phyloP scores from a whole-genome alignment of 2,113 vertebrate genomes.

The Garra rufa region DNA sequence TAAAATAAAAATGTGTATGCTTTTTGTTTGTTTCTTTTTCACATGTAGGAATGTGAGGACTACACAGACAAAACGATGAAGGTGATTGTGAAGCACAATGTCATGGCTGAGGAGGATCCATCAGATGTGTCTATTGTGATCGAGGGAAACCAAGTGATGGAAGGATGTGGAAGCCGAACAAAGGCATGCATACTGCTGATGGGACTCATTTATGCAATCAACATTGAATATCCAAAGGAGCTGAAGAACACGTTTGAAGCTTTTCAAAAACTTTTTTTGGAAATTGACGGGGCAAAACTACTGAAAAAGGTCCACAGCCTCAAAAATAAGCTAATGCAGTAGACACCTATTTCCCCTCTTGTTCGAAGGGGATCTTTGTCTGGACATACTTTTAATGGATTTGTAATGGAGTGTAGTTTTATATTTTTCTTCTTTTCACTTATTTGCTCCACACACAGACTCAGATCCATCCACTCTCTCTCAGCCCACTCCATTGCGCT shows the following conservation, averaged over 20 bases:
- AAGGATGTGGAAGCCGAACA: slow-evolving; percentile 13
- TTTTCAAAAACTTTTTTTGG: slow-evolving; percentile 12
- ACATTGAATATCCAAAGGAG: background rate
- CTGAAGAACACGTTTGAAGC: background rate
- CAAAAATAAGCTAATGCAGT: slow-evolving; percentile 5
- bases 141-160: background rate
- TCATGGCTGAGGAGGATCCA: slow-evolving; percentile 1
- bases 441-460: background rate
- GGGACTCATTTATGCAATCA: slow-evolving; percentile 24
- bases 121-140: slow-evolving; percentile 19
- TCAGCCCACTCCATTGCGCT: slow-evolving; percentile 8
- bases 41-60: slow-evolving; percentile 10
- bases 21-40: slow-evolving; percentile 21
- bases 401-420: background rate
- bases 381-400: background rate
- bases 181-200: slow-evolving; percentile 26
- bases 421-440: background rate
- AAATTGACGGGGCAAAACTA: slow-evolving; percentile 14
- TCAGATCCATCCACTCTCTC: slow-evolving; percentile 1
- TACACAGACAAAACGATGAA: slow-evolving; percentile 9
- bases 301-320: slow-evolving; percentile 13
- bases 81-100: slow-evolving; percentile 10
- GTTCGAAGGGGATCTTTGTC: background rate
- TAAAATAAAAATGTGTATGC: background rate
- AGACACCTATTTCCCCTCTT: background rate